Conservation (phyloP, 2,888 invertebrate species). For the Phengaris arion region DNA sequence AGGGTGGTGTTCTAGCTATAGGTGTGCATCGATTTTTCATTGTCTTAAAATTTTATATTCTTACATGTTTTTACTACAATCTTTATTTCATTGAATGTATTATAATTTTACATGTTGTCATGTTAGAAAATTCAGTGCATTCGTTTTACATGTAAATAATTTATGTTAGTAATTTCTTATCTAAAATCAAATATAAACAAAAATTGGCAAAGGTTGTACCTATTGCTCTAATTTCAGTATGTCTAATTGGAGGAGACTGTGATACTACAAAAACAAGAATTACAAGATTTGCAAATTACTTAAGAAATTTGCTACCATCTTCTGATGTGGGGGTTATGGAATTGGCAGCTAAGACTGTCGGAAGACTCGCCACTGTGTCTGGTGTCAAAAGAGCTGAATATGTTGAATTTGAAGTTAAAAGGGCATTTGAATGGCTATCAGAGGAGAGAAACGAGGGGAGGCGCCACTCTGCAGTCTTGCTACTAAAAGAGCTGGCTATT, state of each 20-base stretch:
- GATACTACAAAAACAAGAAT: constrained; percentile 94
- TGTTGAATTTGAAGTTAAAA: constrained; percentile 98
- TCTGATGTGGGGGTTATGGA: constrained; percentile 97
- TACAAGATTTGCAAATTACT: constrained; percentile 94
- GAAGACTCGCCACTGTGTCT: constrained; percentile 92
- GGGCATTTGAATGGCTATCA: constrained; percentile 96
- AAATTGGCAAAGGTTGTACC: not conserved
- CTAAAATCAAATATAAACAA: not conserved
- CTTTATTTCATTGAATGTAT: no score
- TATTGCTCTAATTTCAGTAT: constrained; percentile 80
- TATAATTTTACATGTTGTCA: no score
- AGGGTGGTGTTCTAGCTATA: constrained; percentile 96
- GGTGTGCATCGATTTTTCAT: constrained; percentile 66
- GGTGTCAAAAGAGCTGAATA: constrained; percentile 97
- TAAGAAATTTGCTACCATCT: constrained; percentile 93
- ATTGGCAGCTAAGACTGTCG: constrained; percentile 96
- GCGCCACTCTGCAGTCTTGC: constrained; percentile 94
- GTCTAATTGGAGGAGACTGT: constrained; percentile 94
- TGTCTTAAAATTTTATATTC: not conserved
- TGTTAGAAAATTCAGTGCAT: no score
- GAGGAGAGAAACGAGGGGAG: constrained; percentile 95
- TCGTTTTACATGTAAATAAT: no score
- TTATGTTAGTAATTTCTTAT: not conserved
- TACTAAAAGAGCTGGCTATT: constrained; percentile 94
- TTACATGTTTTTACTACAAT: not conserved